A percentile compares a stretch with the other conserved stretches of the same genome.
These are phyloP conservation scores for Chrysoperla carnea DNA, from an alignment of 1,140 invertebrate genomes.

Conservation along the genomic window DNA sequence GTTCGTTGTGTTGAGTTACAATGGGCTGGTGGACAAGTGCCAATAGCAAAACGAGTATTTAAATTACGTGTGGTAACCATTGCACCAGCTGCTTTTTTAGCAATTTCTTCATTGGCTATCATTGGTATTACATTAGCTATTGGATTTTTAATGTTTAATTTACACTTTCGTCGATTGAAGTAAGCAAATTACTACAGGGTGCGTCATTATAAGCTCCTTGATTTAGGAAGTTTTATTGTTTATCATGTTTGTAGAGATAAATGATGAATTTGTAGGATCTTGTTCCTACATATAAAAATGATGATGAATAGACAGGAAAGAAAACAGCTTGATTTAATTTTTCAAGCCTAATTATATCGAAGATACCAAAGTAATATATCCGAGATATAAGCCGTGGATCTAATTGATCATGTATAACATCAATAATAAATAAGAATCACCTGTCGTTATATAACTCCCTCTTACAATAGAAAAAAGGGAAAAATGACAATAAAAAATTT, in stretches of 20 bases:
- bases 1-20: conserved; percentile 42
- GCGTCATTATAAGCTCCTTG: neutral
- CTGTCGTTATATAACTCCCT: too few species aligned
- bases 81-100: conserved; percentile 51
- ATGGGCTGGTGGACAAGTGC: conserved; percentile 61
- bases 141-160: conserved; percentile 68
- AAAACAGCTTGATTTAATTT: too few species aligned
- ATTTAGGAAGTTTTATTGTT: neutral
- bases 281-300: too few species aligned
- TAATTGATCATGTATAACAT: too few species aligned
- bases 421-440: too few species aligned
- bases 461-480: too few species aligned
- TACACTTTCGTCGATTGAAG: conserved; percentile 74
- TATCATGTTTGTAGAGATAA: conserved; percentile 3
- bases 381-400: too few species aligned
- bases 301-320: too few species aligned
- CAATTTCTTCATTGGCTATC: conserved; percentile 46
- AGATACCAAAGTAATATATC: too few species aligned
- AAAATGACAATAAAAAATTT: too few species aligned
- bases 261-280: too few species aligned
- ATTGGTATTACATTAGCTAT: conserved; percentile 61
- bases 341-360: too few species aligned
- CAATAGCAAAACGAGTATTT: conserved; percentile 53
- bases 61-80: conserved; percentile 55
- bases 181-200: conserved; percentile 24